Evolutionary conservation across 1,140 invertebrate genomes (phyloP).

Genomic region (Metopolophium dirhodum): DNA sequence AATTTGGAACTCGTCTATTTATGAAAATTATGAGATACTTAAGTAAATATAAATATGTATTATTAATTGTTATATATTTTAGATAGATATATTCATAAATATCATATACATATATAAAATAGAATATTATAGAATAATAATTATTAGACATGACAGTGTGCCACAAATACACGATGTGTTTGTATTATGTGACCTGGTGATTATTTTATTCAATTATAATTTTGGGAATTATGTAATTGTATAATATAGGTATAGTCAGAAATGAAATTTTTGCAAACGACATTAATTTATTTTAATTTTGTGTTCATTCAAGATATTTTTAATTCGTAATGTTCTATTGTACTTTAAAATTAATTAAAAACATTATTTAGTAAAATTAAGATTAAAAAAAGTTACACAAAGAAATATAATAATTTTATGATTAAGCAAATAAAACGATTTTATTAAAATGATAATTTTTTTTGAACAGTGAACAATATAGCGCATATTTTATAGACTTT

Average conservation of each 20-base stretch:
- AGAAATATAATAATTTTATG: slow-evolving; percentile 31
- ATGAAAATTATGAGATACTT: background rate
- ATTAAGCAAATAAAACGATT: slow-evolving; percentile 22
- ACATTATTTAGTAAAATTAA: background rate
- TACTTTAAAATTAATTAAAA: slow-evolving; percentile 29
- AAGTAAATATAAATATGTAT: background rate
- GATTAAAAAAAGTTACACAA: background rate
- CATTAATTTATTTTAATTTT: background rate
- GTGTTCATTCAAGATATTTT: slow-evolving; percentile 27
- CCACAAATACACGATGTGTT: background rate
- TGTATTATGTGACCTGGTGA: background rate
- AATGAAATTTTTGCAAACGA: background rate
- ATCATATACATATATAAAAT: background rate
- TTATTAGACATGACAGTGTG: background rate
- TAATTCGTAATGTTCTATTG: background rate
- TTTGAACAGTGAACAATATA: background rate
- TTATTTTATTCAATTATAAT: background rate
- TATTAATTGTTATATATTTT: background rate
- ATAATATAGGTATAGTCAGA: background rate
- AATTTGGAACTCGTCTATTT: background rate
- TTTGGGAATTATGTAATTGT: background rate
- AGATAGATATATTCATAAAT: background rate
- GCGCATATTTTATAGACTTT: slow-evolving; percentile 32
- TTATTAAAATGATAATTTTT: slow-evolving; percentile 31
- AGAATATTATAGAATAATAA: background rate